Evolutionary conservation across 2,113 vertebrate genomes (phyloP), one percentile per base, ranked within the genome.

Genomic region (Clinocottus analis): DNA sequence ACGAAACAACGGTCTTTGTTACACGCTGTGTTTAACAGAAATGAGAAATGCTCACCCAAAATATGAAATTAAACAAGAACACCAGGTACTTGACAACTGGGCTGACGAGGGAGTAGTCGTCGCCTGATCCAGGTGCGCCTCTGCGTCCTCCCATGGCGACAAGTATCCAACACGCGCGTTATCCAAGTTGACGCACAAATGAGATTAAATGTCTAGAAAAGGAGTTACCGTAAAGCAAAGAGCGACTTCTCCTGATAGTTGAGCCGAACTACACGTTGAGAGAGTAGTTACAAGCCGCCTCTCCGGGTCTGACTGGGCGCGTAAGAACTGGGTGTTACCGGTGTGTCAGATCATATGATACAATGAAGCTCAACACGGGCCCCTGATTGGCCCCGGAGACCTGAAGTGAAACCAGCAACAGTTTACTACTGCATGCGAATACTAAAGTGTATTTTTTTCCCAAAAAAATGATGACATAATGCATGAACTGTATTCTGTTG

Each of bases 41-140:
- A 7, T 0, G 10, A 53, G 1, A 49, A 19, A n/a, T 11, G 94
- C 97, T 98, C 93, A 99, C 97, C 97, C 97, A 99, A 80, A 98
- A 98, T 31, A 98, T 82, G 77, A 95, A 93, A 89, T 98, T 99
- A 90, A 98, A 98, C 64, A 96, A 75, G 90, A 98, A 98, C 4
- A 99, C 95, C 29, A 97, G 92, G 86, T 97, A 98, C 87, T 99
- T 99, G 72, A 96, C 96, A 77, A 94, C 80, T 3, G 95, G 95
- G 61, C 93, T 98, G 85, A 98, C 95, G 87, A 95, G 96, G 6
- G 93, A 92, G 91, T 94, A 97, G 53, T 96, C 95, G n/a, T 96
- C 88, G 60, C 89, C 87, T 2, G 31, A 25, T 49, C 73, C 82
- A 65, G 39, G n/a, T 72, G 71, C 73, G 71, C 83, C 92, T 82